phyloP scores from a whole-genome alignment of 2,888 invertebrate species.

The Rhyacophila evoluta region DNA sequence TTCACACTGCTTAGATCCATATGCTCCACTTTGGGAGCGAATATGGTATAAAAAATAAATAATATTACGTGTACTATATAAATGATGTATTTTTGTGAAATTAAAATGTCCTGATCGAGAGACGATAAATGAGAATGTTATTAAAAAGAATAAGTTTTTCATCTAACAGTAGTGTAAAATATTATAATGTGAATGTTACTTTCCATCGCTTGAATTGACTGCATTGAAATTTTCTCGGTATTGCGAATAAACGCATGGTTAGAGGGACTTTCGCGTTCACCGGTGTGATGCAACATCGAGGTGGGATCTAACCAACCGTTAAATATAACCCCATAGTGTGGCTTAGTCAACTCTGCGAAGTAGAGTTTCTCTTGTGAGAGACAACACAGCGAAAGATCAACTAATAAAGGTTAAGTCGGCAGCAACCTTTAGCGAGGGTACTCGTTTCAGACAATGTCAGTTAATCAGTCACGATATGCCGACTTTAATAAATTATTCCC shows the following conservation, averaged over 20 bases:
- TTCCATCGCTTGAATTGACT: no score
- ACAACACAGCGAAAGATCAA: slow-evolving; percentile 1
- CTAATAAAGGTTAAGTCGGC: slow-evolving; percentile 14
- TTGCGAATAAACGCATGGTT: slow-evolving; percentile 15
- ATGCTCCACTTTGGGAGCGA: no score
- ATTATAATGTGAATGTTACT: no score
- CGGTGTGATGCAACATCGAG: background rate
- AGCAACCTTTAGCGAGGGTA: slow-evolving; percentile 10
- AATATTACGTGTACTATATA: no score
- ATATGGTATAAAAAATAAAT: no score
- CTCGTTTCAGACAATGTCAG: background rate
- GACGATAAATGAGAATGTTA: no score
- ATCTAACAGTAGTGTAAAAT: no score
- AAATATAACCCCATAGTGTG: background rate
- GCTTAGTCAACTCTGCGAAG: background rate
- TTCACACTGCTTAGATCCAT: no score
- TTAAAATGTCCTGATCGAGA: no score
- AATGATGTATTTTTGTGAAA: no score
- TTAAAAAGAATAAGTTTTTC: no score
- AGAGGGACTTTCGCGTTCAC: background rate
- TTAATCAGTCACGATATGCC: slow-evolving; percentile 13
- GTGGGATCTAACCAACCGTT: slow-evolving; percentile 19
- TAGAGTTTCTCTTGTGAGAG: background rate
- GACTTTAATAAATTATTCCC: slow-evolving; percentile 11
- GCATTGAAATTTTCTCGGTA: background rate